Evolutionary conservation across 2,113 vertebrate species (phyloP).

Genomic region (Oryctolagus cuniculus): DNA sequence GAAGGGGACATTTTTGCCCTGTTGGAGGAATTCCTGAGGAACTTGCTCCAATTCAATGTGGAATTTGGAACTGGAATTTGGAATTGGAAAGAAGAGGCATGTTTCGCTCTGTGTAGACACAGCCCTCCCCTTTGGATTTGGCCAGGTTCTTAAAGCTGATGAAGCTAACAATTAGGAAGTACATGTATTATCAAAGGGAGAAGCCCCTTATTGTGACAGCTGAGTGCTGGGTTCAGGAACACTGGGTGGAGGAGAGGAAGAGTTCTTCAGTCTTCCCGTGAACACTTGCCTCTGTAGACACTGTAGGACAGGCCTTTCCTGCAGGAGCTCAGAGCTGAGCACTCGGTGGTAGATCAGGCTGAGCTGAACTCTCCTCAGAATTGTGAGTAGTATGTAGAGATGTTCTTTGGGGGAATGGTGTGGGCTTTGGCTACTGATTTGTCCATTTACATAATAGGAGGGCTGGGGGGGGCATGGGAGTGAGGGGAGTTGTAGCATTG

Average conservation of each 20-base stretch:
- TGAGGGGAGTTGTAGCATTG: neutral
- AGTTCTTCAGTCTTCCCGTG: constrained; percentile 7
- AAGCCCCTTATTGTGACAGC: neutral
- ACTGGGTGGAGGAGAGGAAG: neutral
- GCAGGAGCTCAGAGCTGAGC: neutral
- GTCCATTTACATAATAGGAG: neutral
- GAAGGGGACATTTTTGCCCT: neutral
- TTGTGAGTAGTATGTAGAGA: neutral
- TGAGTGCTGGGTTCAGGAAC: constrained; percentile 14
- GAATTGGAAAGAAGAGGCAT: neutral
- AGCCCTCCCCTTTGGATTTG: constrained; percentile 18
- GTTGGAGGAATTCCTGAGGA: neutral
- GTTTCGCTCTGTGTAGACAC: neutral
- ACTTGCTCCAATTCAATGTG: constrained; percentile 24
- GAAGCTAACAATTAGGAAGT: neutral
- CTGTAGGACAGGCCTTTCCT: neutral
- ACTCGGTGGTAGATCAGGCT: neutral
- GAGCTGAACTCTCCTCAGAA: neutral
- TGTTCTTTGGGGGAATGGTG: neutral
- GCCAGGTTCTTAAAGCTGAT: constrained; percentile 14
- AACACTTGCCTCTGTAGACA: neutral
- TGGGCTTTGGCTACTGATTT: neutral
- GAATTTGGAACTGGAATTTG: neutral
- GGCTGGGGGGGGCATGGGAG: neutral
- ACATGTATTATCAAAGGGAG: constrained; percentile 13